These are phyloP conservation scores for Apodemia zela DNA, from an alignment of 2,888 invertebrate species.

Conservation along the genomic window DNA sequence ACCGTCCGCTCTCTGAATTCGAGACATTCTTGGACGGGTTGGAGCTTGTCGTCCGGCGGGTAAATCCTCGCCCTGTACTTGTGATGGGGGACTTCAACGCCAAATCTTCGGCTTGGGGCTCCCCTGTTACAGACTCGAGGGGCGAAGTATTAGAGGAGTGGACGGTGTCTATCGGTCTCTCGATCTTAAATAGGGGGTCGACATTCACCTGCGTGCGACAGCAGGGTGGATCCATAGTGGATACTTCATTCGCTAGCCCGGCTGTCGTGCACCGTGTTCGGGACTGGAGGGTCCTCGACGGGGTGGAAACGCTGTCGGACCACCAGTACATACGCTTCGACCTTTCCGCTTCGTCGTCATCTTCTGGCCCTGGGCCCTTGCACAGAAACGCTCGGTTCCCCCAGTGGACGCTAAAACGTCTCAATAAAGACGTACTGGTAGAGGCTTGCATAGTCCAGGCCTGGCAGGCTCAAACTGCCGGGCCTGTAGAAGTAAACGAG, in stretches of 20 bases:
- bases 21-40: background rate
- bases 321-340: slow-evolving; percentile 25
- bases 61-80: background rate
- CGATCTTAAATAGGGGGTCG: slow-evolving; percentile 27
- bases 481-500: background rate
- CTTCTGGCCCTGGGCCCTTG: background rate
- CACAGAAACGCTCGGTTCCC: background rate
- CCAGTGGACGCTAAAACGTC: slow-evolving; percentile 24
- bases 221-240: slow-evolving; percentile 32
- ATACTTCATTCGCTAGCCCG: slow-evolving; percentile 26
- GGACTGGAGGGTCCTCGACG: slow-evolving; percentile 25
- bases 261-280: slow-evolving; percentile 20
- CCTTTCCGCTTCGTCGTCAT: background rate
- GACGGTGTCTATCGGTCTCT: slow-evolving; percentile 21
- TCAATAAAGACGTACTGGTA: slow-evolving; percentile 19
- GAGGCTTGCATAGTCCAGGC: slow-evolving; percentile 28
- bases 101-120: slow-evolving; percentile 31
- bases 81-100: slow-evolving; percentile 30
- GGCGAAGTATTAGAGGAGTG: slow-evolving; percentile 29
- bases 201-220: slow-evolving; percentile 30
- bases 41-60: background rate
- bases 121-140: slow-evolving; percentile 24
- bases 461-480: slow-evolving; percentile 17
- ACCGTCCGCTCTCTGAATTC: background rate
- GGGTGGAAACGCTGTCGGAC: slow-evolving; percentile 27